A percentile compares a stretch with the other conserved stretches of the same genome.
phyloP scores from a whole-genome alignment of 2,113 vertebrate genomes.

The Euleptes europaea region DNA sequence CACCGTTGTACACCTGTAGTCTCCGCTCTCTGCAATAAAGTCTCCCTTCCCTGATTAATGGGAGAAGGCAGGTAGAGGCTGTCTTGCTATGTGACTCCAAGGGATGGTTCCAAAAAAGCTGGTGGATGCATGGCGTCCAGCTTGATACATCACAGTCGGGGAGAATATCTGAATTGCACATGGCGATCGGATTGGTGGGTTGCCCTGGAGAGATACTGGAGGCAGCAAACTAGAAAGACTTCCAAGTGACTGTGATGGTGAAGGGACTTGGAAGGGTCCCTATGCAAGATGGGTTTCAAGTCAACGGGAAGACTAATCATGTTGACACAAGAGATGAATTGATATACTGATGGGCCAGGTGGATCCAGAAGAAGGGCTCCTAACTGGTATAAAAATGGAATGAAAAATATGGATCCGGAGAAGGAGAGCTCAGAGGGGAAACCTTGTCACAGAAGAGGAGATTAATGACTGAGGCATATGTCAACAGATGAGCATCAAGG shows the following conservation, averaged over 20 bases:
- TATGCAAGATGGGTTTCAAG: slow-evolving; percentile 49
- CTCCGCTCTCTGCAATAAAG: slow-evolving; percentile 55
- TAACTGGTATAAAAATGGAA: slow-evolving; percentile 37
- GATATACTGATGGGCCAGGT: slow-evolving; percentile 35
- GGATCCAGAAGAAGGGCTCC: not conserved
- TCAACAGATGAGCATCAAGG: not conserved
- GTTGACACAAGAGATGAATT: slow-evolving; percentile 46
- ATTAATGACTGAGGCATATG: not conserved
- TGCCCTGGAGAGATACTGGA: slow-evolving; percentile 51
- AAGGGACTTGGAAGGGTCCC: slow-evolving; percentile 47
- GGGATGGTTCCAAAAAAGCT: slow-evolving; percentile 65
- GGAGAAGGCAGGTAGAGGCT: slow-evolving; percentile 70
- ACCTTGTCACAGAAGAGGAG: not conserved
- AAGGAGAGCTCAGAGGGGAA: slow-evolving; percentile 44
- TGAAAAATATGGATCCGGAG: slow-evolving; percentile 9
- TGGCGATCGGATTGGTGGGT: slow-evolving; percentile 55
- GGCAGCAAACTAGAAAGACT: slow-evolving; percentile 61
- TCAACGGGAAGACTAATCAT: slow-evolving; percentile 45
- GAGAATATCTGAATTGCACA: slow-evolving; percentile 58
- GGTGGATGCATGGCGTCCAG: slow-evolving; percentile 50
- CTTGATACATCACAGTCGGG: slow-evolving; percentile 64
- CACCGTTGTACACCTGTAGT: slow-evolving; percentile 59
- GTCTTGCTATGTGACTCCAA: slow-evolving; percentile 59
- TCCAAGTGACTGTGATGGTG: slow-evolving; percentile 58
- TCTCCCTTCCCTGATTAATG: slow-evolving; percentile 66